These are phyloP conservation scores for Hermatobates lingyangjiaoensis DNA, from an alignment of 1,140 invertebrate genomes.

Conservation along the genomic window DNA sequence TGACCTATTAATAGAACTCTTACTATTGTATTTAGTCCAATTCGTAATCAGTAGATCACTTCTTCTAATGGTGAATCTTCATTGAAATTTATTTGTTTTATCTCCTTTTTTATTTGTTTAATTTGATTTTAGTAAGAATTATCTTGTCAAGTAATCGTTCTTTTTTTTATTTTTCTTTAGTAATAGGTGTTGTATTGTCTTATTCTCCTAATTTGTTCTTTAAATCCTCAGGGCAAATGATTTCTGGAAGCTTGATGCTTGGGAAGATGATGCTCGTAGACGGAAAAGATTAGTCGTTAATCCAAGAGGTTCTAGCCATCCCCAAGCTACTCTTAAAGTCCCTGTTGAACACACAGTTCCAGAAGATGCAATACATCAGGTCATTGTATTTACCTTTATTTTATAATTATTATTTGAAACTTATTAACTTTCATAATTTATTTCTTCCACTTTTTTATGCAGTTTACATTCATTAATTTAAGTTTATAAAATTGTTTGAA, in stretches of 20 bases:
- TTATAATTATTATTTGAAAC: neutral
- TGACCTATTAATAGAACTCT: too few species aligned
- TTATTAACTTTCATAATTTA: neutral
- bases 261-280: constrained; percentile 95
- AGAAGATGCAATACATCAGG: constrained; percentile 77
- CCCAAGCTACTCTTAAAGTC: constrained; percentile 77
- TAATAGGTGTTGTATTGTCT: too few species aligned
- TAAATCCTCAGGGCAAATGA: constrained; percentile 32
- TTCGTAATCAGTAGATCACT: too few species aligned
- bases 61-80: too few species aligned
- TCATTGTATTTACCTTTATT: constrained; percentile 16
- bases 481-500: constrained; percentile 2
- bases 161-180: too few species aligned
- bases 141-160: too few species aligned
- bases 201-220: too few species aligned
- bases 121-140: too few species aligned
- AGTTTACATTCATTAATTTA: neutral
- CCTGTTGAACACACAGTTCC: constrained; percentile 72
- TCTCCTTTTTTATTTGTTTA: too few species aligned
- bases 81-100: too few species aligned
- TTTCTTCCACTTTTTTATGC: neutral
- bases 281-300: constrained; percentile 89
- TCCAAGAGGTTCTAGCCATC: constrained; percentile 76
- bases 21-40: too few species aligned
- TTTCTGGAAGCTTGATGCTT: constrained; percentile 93